Conservation (phyloP, 1,140 invertebrate genomes). For the Drosophila littoralis region DNA sequence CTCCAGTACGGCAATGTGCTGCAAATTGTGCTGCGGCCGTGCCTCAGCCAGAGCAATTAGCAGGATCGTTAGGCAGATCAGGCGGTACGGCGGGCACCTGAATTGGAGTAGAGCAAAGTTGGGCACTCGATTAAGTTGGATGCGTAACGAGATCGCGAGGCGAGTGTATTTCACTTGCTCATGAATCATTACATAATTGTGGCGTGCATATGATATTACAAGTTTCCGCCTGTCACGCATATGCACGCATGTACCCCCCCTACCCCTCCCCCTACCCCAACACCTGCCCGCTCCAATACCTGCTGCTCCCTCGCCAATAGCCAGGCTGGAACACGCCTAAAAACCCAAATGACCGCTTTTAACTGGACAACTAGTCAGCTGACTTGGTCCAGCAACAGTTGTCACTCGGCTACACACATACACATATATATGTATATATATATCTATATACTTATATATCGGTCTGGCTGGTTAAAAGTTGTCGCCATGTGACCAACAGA, state of each 20-base stretch:
- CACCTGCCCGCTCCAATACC: no score
- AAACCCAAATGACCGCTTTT: slow-evolving; percentile 77
- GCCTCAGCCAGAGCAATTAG: slow-evolving; percentile 31
- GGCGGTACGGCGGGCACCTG: slow-evolving; percentile 55
- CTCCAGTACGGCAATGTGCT: slow-evolving; percentile 83
- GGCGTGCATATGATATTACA: slow-evolving; percentile 76
- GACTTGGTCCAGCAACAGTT: slow-evolving; percentile 47
- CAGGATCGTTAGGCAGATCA: slow-evolving; percentile 11
- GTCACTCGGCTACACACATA: slow-evolving; percentile 9
- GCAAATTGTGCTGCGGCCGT: slow-evolving; percentile 60
- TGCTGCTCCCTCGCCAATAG: no score
- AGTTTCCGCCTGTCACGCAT: slow-evolving; percentile 81
- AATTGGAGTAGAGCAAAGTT: neutral
- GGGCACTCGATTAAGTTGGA: neutral
- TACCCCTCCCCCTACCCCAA: neutral
- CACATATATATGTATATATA: slow-evolving; percentile 1
- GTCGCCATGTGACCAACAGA: slow-evolving; percentile 35
- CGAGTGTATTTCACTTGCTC: slow-evolving; percentile 20
- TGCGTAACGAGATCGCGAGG: slow-evolving; percentile 10
- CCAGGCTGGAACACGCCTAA: slow-evolving; percentile 32
- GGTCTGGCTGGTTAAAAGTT: slow-evolving; percentile 23
- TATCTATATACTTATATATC: neutral
- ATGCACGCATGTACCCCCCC: slow-evolving; percentile 42
- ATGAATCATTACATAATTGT: slow-evolving; percentile 75
- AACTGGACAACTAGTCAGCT: slow-evolving; percentile 74